A percentile compares a stretch with the other conserved stretches of the same genome.
phyloP scores from a whole-genome alignment of 2,113 vertebrate species.

The Brienomyrus longianalis region DNA sequence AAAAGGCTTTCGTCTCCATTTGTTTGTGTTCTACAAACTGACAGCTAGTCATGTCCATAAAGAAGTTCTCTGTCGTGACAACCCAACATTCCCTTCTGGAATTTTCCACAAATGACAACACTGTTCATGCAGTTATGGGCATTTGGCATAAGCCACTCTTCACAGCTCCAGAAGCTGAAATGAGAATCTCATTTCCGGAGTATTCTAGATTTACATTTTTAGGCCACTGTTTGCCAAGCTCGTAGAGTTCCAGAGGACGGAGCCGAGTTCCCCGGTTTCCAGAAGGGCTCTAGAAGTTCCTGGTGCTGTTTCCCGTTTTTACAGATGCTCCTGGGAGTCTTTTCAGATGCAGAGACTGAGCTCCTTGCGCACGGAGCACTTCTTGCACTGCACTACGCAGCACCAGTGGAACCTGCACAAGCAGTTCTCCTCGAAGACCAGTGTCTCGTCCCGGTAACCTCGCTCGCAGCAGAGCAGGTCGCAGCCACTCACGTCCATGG shows the following conservation, averaged over 20 bases:
- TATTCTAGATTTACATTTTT: neutral
- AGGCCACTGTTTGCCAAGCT: neutral
- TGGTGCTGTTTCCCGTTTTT: neutral
- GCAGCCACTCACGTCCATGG: constrained; percentile 70
- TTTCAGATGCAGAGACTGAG: constrained; percentile 54
- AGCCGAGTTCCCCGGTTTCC: neutral
- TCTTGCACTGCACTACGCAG: constrained; percentile 78
- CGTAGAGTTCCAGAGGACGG: neutral
- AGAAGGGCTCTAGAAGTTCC: neutral
- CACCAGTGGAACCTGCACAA: constrained; percentile 82
- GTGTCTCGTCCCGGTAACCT: constrained; percentile 68
- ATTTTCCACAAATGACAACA: neutral
- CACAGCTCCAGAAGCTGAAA: neutral
- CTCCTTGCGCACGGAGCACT: constrained; percentile 70
- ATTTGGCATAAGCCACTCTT: neutral
- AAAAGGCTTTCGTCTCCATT: neutral
- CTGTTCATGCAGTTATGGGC: no score
- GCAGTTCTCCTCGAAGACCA: constrained; percentile 78
- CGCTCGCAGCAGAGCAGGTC: constrained; percentile 77
- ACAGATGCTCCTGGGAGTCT: neutral
- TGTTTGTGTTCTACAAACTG: neutral
- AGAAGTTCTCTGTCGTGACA: neutral
- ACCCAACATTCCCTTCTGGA: neutral
- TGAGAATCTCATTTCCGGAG: neutral
- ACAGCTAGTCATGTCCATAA: neutral